These are phyloP conservation scores for Aphodius sticticus DNA, from an alignment of 2,888 invertebrate genomes.

Conservation along the genomic window DNA sequence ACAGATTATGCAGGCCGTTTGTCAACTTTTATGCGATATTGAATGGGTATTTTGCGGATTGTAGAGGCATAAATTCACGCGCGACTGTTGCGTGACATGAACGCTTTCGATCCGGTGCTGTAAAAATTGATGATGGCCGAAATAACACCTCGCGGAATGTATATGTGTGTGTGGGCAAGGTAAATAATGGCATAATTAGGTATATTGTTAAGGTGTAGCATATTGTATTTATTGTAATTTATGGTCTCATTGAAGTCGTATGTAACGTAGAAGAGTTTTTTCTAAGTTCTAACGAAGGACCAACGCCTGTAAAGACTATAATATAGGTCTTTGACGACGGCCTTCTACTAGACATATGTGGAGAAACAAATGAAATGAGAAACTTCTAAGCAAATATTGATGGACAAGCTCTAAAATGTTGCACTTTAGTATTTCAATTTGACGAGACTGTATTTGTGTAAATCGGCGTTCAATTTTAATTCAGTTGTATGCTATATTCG, in stretches of 20 bases:
- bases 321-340: no score
- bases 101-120: not conserved
- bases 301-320: no score
- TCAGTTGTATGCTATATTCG: no score
- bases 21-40: not conserved
- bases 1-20: not conserved
- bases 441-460: no score
- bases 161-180: not conserved
- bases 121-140: not conserved
- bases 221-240: not conserved
- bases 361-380: no score
- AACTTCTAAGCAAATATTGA: no score
- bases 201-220: not conserved
- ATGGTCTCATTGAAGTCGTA: not conserved
- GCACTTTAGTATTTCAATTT: no score
- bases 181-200: not conserved
- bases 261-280: not conserved
- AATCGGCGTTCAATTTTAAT: no score
- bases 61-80: not conserved
- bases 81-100: not conserved
- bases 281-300: no score
- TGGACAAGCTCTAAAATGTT: no score
- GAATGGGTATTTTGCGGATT: conserved; percentile 4
- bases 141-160: not conserved
- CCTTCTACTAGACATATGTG: no score